These are phyloP conservation scores for Heliconius erato DNA, from an alignment of 2,888 invertebrate species.

Conservation along the genomic window DNA sequence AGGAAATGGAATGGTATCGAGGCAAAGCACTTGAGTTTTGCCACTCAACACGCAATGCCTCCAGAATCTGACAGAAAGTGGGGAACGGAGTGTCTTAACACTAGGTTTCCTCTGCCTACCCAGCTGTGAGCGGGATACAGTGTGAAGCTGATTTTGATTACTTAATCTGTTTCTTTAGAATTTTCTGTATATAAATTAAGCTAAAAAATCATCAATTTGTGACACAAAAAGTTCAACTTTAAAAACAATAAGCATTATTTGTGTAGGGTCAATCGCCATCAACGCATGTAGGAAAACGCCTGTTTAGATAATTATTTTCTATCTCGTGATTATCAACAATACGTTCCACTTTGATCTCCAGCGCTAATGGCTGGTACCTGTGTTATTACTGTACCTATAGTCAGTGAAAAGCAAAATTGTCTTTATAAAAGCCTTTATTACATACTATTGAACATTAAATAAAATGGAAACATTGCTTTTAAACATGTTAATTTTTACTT, in stretches of 20 bases:
- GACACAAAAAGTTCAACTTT: too few species aligned
- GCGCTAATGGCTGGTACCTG: conserved; percentile 48
- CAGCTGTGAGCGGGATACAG: too few species aligned
- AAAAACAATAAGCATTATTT: background rate
- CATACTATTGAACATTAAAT: conserved; percentile 21
- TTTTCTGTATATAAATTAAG: too few species aligned
- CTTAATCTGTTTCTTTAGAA: too few species aligned
- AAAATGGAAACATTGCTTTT: conserved; percentile 3
- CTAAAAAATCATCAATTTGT: too few species aligned
- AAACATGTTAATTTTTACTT: conserved; percentile 9
- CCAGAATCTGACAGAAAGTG: too few species aligned
- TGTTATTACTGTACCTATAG: conserved; percentile 46
- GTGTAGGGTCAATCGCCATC: background rate
- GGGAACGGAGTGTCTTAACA: too few species aligned
- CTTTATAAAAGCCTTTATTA: conserved; percentile 43
- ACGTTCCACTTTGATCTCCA: conserved; percentile 63
- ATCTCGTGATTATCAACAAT: conserved; percentile 70
- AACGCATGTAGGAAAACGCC: conserved; percentile 31
- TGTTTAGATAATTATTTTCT: conserved; percentile 69
- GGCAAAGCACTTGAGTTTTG: too few species aligned
- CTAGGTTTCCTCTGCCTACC: too few species aligned
- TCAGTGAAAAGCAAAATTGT: conserved; percentile 43
- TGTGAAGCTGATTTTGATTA: too few species aligned
- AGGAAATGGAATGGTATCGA: too few species aligned
- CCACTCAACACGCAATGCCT: too few species aligned